Evolutionary conservation across 2,113 vertebrate species (phyloP), one percentile per base, ranked within the genome.

Genomic region (Desmodus rotundus): DNA sequence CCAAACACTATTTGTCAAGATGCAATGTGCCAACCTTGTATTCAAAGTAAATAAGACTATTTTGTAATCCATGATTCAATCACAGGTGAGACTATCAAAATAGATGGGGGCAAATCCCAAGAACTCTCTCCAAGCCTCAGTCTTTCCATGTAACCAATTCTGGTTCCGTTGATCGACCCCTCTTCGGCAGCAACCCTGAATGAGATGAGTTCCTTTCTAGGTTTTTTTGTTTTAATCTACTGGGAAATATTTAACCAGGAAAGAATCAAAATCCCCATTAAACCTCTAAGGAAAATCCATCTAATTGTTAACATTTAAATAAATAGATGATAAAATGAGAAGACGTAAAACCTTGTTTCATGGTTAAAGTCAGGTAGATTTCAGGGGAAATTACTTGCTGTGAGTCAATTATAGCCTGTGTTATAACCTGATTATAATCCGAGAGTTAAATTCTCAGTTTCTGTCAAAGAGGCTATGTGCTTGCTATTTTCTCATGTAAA

Each of bases 401-500:
- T 72, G 24, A 84, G 24, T 92, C 93, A 83, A 87, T 47, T n/a
- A 87, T 36, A 84, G 77, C 84, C 56, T 67, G 41, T 80, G 24
- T 90, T 81, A 88, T 19, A 93, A 91, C 26, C 5, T 58, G 52
- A 41, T 58, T 77, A 65, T 78, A 86, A 93, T 61, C 54, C 68
- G 86, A 87, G 54, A 74, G 65, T 28, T 50, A 87, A 97, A 94
- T 77, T 65, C 22, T 15, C 13, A 31, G 47, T 68, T 86, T 78
- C 73, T 78, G 89, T 91, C 81, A 56, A 38, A 82, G 52, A 33
- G 13, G 22, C 43, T 77, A 33, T 24, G 3, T 28, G n/a, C 4
- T 74, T 28, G n/a, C 4, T 74, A 54, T 76, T 97, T 86, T 89
- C 63, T 87, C 76, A 54, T 78, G 70, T 83, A 74, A 91, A 89